Evolutionary conservation across 2,888 invertebrate genomes (phyloP).

Genomic region (Troides oblongomaculatus): DNA sequence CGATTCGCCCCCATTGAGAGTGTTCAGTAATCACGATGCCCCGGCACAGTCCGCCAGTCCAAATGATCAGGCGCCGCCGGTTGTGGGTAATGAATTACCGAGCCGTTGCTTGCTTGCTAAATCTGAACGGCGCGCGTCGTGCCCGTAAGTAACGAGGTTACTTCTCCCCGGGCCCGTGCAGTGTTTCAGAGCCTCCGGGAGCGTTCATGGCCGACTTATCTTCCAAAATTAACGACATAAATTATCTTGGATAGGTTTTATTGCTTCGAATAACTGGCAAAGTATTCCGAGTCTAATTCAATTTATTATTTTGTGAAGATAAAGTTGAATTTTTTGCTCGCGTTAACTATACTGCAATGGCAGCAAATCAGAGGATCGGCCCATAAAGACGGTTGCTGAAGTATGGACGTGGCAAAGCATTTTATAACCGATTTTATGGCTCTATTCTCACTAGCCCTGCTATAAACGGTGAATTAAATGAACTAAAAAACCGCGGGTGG

Average conservation of each 20-base stretch:
- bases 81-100: constrained; percentile 70
- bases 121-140: constrained; percentile 55
- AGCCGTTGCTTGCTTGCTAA: constrained; percentile 62
- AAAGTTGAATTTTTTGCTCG: constrained; percentile 33
- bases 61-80: constrained; percentile 57
- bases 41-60: constrained; percentile 39
- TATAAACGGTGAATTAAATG: constrained; percentile 71
- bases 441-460: constrained; percentile 64
- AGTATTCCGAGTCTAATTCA: constrained; percentile 46
- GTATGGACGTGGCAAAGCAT: constrained; percentile 56
- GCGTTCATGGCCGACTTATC: constrained; percentile 68
- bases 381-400: constrained; percentile 56
- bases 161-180: constrained; percentile 51
- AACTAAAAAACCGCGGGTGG: constrained; percentile 61
- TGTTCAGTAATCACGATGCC: constrained; percentile 59
- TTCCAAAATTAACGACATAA: constrained; percentile 65
- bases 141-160: constrained; percentile 68
- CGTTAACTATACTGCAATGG: constrained; percentile 40
- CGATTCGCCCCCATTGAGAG: constrained; percentile 58
- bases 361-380: constrained; percentile 56
- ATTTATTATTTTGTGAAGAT: constrained; percentile 46
- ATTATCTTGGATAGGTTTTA: constrained; percentile 66
- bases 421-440: constrained; percentile 71
- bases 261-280: constrained; percentile 55
- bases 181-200: constrained; percentile 67